Base-by-base conservation (phyloP, 2,113 vertebrate genomes). In the Toxotes jaculatrix region DNA sequence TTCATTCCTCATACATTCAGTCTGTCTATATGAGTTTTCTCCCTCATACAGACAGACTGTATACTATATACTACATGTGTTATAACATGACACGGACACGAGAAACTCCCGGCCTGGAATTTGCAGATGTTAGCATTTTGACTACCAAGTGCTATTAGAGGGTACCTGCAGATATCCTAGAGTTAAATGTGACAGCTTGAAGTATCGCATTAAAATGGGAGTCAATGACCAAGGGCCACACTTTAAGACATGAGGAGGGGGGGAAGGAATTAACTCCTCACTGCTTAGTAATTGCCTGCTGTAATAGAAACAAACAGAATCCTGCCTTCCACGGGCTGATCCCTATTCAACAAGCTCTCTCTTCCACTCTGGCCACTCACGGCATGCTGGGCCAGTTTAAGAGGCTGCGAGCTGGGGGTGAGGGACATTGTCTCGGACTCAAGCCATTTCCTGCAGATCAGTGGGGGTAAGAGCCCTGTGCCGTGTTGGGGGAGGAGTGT, bases 391-490 rank as follows among this genome's bases (percentile, higher is more conserved):
- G 93, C 91, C 84, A 83, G 91, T 93, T 94, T 91, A 91, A 90
- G 92, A 91, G 93, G 88, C 88, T 85, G 89, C 27, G 79, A 92
- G 93, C 86, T 83, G 84, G 91, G 89, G 91, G 91, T 89, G 93
- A 93, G 87, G 91, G 87, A 92, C 93, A 95, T 95, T 95, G 95
- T 95, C 93, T 93, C 90, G 73, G 87, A 80, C 90, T 90, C 92
- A 71, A 93, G 93, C 94, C 92, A 94, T 94, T 96, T 96, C 95
- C 95, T 96, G 94, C 92, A 93, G 93, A 93, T 94, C 93, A 91
- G 93, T 92, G 89, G 94, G 94, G 93, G 92, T 89, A 90, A 94
- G 89, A 91, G 93, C 83, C 89, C 88, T 90, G 92, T 83, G 89
- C 85, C 55, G 91, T 90, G 91, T 86, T 90, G 93, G 93, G 94